A percentile compares a stretch with the other conserved stretches of the same genome.
phyloP scores from a whole-genome alignment of 2,888 invertebrate species.

The Drosophila dives region DNA sequence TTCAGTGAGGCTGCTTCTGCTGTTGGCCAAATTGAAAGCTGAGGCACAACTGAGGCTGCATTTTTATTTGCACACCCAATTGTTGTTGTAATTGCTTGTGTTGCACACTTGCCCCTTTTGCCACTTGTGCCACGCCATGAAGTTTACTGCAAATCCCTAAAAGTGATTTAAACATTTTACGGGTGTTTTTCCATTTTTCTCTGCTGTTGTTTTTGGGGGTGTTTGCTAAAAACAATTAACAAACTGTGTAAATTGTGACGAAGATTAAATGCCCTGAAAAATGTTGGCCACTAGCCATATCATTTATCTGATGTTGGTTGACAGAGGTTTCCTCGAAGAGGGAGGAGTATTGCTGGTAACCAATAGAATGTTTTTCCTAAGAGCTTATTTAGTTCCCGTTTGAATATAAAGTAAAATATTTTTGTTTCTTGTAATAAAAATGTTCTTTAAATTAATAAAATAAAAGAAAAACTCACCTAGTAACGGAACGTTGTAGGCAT shows the following conservation, averaged over 20 bases:
- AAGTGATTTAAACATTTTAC: constrained; percentile 47
- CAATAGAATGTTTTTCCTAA: not conserved
- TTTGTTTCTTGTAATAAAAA: not conserved
- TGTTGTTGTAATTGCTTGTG: constrained; percentile 78
- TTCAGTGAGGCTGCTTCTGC: constrained; percentile 31
- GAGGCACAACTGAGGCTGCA: constrained; percentile 72
- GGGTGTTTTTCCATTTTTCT: not conserved
- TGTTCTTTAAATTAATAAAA: too few relatives aligned
- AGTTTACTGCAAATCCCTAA: constrained; percentile 32
- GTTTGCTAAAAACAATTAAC: constrained; percentile 8
- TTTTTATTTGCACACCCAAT: constrained; percentile 71
- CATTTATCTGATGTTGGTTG: not conserved
- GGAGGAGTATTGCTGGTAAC: not conserved
- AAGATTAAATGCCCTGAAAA: constrained; percentile 5
- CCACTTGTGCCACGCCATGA: constrained; percentile 4
- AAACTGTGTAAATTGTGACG: not conserved
- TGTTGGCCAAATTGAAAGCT: constrained; percentile 65
- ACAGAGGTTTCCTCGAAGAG: not conserved
- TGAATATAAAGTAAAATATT: not conserved
- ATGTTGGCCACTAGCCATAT: not conserved
- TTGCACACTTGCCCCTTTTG: constrained; percentile 57
- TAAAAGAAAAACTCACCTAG: not conserved
- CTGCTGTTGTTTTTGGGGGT: not conserved
- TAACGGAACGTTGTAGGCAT: not conserved
- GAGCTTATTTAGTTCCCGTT: not conserved